Percentiles rank a stretch among this genome's conserved stretches.
Conservation (phyloP, 1,140 invertebrate genomes). For the Chelonus insularis region DNA sequence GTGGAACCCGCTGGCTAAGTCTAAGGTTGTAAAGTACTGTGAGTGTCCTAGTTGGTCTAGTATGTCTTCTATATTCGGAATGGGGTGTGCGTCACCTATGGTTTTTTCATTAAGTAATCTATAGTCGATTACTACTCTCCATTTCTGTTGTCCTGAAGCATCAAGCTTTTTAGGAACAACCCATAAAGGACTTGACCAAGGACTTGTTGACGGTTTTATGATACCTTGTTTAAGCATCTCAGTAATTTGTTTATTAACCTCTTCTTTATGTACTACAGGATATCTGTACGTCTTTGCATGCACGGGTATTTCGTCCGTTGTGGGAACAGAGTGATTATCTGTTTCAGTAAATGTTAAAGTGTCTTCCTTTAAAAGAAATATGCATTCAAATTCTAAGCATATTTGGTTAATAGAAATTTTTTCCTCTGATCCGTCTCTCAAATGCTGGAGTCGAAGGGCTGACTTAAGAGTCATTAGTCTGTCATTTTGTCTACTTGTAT, state of each 20-base stretch:
- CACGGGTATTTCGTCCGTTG: conserved; percentile 8
- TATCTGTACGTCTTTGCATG: conserved; percentile 20
- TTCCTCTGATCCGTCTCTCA: conserved; percentile 10
- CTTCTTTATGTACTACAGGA: conserved; percentile 16
- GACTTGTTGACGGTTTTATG: conserved; percentile 11
- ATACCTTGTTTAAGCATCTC: conserved; percentile 7
- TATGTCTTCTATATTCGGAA: conserved; percentile 14
- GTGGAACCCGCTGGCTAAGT: conserved; percentile 15
- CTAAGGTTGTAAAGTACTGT: conserved; percentile 1
- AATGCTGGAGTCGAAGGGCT: conserved; percentile 16
- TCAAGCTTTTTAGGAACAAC: conserved; percentile 17
- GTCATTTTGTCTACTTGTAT: not conserved
- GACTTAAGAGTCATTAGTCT: not conserved
- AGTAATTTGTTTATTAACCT: conserved; percentile 15
- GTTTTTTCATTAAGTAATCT: conserved; percentile 3
- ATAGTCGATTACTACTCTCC: conserved; percentile 17
- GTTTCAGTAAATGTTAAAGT: not conserved
- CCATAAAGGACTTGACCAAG: conserved; percentile 12
- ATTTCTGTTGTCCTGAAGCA: conserved; percentile 8
- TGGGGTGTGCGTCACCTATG: conserved; percentile 10
- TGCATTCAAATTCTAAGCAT: conserved; percentile 4
- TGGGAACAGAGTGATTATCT: not conserved
- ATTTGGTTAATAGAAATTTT: not conserved
- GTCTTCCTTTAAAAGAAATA: conserved; percentile 13
- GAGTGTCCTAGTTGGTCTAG: conserved; percentile 16